phyloP scores from a whole-genome alignment of 2,888 invertebrate species.

The Rhabditoides inermis region DNA sequence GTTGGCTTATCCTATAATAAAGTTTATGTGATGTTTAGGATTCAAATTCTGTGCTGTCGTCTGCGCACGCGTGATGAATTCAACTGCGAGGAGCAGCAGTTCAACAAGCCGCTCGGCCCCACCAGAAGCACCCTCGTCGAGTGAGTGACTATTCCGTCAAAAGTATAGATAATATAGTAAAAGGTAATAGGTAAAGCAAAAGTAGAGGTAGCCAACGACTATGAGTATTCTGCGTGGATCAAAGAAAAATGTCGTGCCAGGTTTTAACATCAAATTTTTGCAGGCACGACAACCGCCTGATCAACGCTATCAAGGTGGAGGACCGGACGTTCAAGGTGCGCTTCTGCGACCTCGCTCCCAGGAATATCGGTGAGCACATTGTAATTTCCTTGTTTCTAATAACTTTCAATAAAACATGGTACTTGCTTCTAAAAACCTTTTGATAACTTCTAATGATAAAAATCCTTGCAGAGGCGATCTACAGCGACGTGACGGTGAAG shows the following conservation, averaged over 20 bases:
- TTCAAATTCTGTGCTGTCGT: constrained; percentile 49
- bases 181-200: too few relatives aligned
- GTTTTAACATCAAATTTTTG: constrained; percentile 10
- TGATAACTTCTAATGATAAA: background rate
- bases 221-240: background rate
- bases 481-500: too few relatives aligned
- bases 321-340: constrained; percentile 38
- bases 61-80: constrained; percentile 43
- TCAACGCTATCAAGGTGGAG: constrained; percentile 41
- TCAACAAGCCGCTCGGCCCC: constrained; percentile 45
- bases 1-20: constrained; percentile 1
- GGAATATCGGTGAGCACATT: constrained; percentile 35
- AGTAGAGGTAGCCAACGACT: too few relatives aligned
- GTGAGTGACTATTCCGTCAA: constrained; percentile 10
- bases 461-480: background rate
- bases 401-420: too few relatives aligned
- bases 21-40: constrained; percentile 23
- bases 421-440: too few relatives aligned
- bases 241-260: background rate
- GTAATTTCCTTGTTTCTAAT: too few relatives aligned
- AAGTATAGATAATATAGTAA: background rate
- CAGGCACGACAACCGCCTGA: constrained; percentile 42
- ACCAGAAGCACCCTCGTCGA: constrained; percentile 44
- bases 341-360: constrained; percentile 48
- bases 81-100: constrained; percentile 38